Conservation (phyloP, 1,140 invertebrate genomes). For the Yoshiicerus persimilis region DNA sequence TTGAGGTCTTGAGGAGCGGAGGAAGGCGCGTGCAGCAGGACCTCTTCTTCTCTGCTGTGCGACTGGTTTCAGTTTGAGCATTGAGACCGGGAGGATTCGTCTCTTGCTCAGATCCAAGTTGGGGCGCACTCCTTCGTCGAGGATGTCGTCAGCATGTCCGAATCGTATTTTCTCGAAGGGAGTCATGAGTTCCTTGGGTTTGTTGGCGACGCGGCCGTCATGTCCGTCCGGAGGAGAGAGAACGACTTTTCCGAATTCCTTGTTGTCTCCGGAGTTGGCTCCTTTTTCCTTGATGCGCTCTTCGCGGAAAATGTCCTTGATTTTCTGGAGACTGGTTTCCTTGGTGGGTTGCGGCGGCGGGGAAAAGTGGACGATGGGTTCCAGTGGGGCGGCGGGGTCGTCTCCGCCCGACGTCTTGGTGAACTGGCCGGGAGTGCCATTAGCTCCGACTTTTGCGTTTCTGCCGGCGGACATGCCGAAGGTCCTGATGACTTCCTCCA, state of each 20-base stretch:
- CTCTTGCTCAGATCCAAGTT: constrained; percentile 33
- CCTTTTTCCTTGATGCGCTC: constrained; percentile 29
- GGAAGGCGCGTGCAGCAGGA: background rate
- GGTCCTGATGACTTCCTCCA: constrained; percentile 34
- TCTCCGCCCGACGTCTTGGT: background rate
- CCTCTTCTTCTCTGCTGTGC: background rate
- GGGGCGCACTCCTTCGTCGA: constrained; percentile 16
- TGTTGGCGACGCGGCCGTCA: constrained; percentile 47
- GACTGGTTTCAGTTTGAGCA: background rate
- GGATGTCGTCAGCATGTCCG: constrained; percentile 42
- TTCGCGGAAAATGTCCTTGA: constrained; percentile 34
- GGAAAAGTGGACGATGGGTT: constrained; percentile 31
- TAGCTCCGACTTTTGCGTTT: background rate
- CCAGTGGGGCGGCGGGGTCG: background rate
- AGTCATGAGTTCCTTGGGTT: constrained; percentile 46
- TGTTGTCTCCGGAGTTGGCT: constrained; percentile 45
- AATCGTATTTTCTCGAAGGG: constrained; percentile 49
- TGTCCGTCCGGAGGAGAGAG: constrained; percentile 41
- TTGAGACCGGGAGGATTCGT: background rate
- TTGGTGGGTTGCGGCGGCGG: constrained; percentile 28
- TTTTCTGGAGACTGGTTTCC: constrained; percentile 39
- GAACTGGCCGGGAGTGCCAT: background rate
- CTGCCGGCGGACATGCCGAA: background rate
- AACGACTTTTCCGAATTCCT: constrained; percentile 50
- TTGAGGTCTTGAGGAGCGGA: background rate